These are phyloP conservation scores for Anguilla megastoma DNA, from an alignment of 2,797 vertebrate species.

Conservation along the genomic window DNA sequence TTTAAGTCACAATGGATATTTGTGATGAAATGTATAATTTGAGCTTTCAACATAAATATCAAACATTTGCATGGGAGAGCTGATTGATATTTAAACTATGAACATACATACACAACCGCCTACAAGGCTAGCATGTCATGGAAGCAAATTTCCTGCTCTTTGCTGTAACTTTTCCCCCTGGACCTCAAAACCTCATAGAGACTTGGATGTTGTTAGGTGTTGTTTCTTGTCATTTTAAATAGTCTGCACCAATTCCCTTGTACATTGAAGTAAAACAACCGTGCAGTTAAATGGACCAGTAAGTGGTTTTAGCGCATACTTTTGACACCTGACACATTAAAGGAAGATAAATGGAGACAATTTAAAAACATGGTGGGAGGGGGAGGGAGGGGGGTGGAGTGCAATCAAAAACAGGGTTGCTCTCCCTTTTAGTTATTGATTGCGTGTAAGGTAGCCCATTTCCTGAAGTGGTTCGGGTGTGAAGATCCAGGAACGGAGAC, in stretches of 20 bases:
- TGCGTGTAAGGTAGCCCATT: neutral
- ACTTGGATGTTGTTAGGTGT: neutral
- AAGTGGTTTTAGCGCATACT: neutral
- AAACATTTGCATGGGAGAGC: neutral
- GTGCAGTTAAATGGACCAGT: neutral
- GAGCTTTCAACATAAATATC: neutral
- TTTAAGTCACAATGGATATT: neutral
- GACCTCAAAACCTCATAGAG: neutral
- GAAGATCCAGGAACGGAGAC: conserved; percentile 77
- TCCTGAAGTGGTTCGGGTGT: conserved; percentile 44
- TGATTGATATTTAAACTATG: neutral
- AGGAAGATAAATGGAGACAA: conserved; percentile 5
- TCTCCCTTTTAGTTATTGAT: neutral
- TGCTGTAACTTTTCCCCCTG: neutral
- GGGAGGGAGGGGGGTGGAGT: neutral
- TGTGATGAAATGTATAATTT: neutral
- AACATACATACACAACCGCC: neutral
- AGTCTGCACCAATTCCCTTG: neutral
- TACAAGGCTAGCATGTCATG: neutral
- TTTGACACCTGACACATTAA: neutral
- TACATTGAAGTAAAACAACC: neutral
- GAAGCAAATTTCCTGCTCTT: neutral
- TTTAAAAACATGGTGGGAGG: neutral
- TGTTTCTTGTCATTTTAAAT: neutral
- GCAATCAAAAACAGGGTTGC: neutral